Conservation (phyloP, 2,888 invertebrate species). For the Cryptocheilus praepositus region DNA sequence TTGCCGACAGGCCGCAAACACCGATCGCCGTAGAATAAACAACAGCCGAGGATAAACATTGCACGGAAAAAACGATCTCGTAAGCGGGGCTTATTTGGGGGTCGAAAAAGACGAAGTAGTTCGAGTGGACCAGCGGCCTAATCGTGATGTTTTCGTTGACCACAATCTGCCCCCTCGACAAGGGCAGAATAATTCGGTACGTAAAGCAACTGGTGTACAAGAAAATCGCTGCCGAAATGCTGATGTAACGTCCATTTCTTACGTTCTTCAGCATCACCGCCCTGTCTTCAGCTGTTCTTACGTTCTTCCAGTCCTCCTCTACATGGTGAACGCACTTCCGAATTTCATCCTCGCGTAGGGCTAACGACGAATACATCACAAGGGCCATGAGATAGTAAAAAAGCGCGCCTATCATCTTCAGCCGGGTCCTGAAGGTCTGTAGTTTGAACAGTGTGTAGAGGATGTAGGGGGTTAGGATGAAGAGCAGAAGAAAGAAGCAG, state of each 20-base stretch:
- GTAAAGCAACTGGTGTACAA: constrained; percentile 36
- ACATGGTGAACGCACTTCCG: constrained; percentile 46
- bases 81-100: constrained; percentile 48
- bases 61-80: constrained; percentile 55
- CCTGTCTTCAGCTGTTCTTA: constrained; percentile 20
- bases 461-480: constrained; percentile 3
- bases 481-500: not conserved
- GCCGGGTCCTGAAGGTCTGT: not conserved
- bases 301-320: constrained; percentile 45
- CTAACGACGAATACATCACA: constrained; percentile 41
- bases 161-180: constrained; percentile 18
- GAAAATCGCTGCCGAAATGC: constrained; percentile 9
- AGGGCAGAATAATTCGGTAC: constrained; percentile 26
- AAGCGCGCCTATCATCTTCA: constrained; percentile 37
- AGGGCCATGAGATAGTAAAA: constrained; percentile 53
- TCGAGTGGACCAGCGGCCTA: constrained; percentile 23
- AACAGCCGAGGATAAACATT: constrained; percentile 49
- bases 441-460: not conserved
- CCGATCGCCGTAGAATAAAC: constrained; percentile 49
- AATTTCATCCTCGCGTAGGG: constrained; percentile 43
- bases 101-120: constrained; percentile 44
- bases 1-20: constrained; percentile 38
- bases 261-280: constrained; percentile 50
- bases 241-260: constrained; percentile 36
- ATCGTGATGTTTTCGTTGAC: constrained; percentile 21